These are phyloP conservation scores for Caracal caracal DNA, from an alignment of 2,113 vertebrate species.

Conservation along the genomic window DNA sequence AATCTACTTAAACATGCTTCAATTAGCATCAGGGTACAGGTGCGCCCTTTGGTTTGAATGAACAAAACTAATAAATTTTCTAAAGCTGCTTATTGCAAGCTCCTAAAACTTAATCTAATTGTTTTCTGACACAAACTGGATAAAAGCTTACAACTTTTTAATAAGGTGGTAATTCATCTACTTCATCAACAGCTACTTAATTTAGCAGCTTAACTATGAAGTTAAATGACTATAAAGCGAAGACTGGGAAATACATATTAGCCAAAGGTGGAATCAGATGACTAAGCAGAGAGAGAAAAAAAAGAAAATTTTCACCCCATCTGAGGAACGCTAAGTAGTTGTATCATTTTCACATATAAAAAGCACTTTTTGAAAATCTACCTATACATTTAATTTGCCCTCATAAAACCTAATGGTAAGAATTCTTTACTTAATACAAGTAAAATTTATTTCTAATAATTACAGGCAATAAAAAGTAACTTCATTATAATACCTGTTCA, in stretches of 20 bases:
- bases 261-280: not conserved
- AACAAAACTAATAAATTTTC: not conserved
- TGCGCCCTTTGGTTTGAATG: not conserved
- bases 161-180: not conserved
- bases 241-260: not conserved
- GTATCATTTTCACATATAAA: conserved; percentile 28
- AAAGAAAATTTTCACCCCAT: not conserved
- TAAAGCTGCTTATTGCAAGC: not conserved
- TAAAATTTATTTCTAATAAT: conserved; percentile 44
- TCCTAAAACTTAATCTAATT: conserved; percentile 30
- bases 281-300: not conserved
- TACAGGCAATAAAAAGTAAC: conserved; percentile 11
- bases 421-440: conserved; percentile 36
- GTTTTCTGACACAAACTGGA: conserved; percentile 5
- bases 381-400: not conserved
- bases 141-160: conserved; percentile 47
- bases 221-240: conserved; percentile 16
- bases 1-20: conserved; percentile 34
- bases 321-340: conserved; percentile 1
- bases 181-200: conserved; percentile 37
- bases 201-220: conserved; percentile 27
- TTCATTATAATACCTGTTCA: not conserved
- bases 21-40: not conserved
- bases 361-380: conserved; percentile 34
- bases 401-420: not conserved